These are phyloP conservation scores for Poliocrania exsul DNA, from an alignment of 2,797 vertebrate species.

Conservation along the genomic window DNA sequence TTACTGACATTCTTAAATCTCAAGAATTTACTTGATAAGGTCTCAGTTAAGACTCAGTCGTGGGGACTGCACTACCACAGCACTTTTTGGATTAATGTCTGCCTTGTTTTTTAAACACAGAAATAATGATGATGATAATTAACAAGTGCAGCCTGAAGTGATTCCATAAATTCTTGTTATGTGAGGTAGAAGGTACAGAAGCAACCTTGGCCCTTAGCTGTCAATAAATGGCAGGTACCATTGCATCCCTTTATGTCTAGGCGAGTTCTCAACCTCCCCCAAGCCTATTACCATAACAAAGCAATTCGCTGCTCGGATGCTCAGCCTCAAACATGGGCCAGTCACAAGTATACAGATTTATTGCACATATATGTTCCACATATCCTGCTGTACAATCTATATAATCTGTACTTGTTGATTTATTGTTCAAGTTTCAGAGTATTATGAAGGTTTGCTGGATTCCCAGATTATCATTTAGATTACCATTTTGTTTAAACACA, in stretches of 20 bases:
- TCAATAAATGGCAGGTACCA: background rate
- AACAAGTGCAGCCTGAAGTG: background rate
- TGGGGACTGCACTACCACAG: background rate
- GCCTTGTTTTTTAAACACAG: background rate
- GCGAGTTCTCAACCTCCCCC: background rate
- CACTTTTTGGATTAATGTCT: background rate
- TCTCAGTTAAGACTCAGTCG: background rate
- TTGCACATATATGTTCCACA: background rate
- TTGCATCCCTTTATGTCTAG: background rate
- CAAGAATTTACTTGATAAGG: background rate
- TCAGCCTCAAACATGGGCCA: background rate
- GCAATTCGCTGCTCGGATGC: background rate
- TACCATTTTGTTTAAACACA: background rate
- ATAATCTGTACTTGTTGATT: background rate
- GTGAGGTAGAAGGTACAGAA: background rate
- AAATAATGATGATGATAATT: constrained; percentile 17
- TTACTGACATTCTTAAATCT: background rate
- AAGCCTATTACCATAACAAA: background rate
- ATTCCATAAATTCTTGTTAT: background rate
- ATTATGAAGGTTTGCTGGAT: background rate
- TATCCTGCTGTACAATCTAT: background rate
- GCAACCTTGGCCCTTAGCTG: background rate
- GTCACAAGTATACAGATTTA: background rate
- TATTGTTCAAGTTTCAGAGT: background rate
- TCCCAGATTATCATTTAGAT: background rate